Evolutionary conservation across 2,888 invertebrate species (phyloP), one percentile per base, ranked within the genome.

Genomic region (Oeneis ivallda): DNA sequence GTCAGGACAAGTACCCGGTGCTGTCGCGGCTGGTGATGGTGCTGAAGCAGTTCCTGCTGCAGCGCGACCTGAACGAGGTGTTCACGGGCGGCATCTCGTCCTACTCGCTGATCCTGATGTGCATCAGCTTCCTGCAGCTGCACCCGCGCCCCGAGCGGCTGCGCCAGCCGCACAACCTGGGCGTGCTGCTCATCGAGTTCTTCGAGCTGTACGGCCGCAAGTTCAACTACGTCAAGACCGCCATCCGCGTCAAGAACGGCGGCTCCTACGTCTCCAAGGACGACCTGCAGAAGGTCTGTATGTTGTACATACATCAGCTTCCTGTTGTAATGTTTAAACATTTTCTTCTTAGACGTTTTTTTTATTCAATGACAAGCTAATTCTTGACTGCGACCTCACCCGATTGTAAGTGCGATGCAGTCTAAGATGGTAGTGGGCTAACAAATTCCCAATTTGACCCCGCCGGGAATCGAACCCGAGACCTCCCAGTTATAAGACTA

Each of bases 41-140:
- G 70, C 93, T 99, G 77, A 99, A 99, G 93, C 99, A 99, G 93
- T 99, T 99, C 93, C 95, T 99, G 73, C 94, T 98, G 74, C 98
- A 99, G 93, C 95, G 99, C 80, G 98, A 99, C 93, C 94, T 99
- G 81, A 99, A 99, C 92, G 99, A 99, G 94, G 99, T 99, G 80
- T 99, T 99, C 93, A 99, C 98, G 72, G 99, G 99, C 72, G 99
- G 99, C 85, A 98, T 99, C 87, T 98, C 98, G 76, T 99, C 99
- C 69, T 99, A 99, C 93, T 98, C 98, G 82, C 94, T 99, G 76
- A 99, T 99, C 86, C 95, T 99, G 74, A 98, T 99, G 96, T 97
- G 98, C 85, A 98, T 99, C 89, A 98, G 98, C 93, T 99, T 99
- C 92, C 94, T 99, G 73, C 95, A 98, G 93, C 92, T 98, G 82